Conservation (phyloP, 2,888 invertebrate species). For the Drosophila monieri region DNA sequence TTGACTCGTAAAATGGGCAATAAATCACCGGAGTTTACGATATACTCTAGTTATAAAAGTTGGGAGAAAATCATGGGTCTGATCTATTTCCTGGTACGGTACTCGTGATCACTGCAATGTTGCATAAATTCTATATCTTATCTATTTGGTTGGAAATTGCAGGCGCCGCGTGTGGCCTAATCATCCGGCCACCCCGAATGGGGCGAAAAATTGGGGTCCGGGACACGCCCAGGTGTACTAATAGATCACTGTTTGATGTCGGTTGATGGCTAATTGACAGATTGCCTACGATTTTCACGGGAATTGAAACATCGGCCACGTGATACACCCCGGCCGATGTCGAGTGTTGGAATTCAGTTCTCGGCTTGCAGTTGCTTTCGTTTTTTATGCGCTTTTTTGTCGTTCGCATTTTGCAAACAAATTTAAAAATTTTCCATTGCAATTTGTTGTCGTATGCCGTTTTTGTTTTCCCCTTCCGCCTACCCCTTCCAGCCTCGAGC, state of each 20-base stretch:
- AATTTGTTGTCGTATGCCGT: conserved; percentile 63
- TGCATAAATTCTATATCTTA: conserved; percentile 42
- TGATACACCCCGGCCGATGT: conserved; percentile 43
- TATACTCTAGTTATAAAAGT: conserved; percentile 1
- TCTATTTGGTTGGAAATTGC: conserved; percentile 28
- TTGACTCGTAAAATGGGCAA: not conserved
- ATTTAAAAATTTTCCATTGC: conserved; percentile 64
- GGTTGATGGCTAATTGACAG: conserved; percentile 42
- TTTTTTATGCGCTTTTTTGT: conserved; percentile 45
- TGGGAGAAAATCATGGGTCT: not conserved
- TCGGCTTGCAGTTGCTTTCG: conserved; percentile 26
- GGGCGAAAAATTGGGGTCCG: not conserved
- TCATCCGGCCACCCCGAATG: not conserved
- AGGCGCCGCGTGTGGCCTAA: conserved; percentile 27
- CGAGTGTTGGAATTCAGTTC: conserved; percentile 20
- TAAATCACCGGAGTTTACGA: conserved; percentile 13
- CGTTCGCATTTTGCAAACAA: conserved; percentile 56
- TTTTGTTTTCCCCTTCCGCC: conserved; percentile 44
- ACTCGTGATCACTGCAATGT: not conserved
- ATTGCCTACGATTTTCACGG: conserved; percentile 34
- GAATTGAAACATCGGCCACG: conserved; percentile 49
- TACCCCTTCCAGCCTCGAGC: conserved; percentile 5
- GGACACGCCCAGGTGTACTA: not conserved
- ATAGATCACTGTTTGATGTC: conserved; percentile 23
- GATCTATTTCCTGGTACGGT: conserved; percentile 3